Percentiles rank a stretch among this genome's conserved stretches.
Evolutionary conservation across 2,113 vertebrate genomes (phyloP).

Genomic region (Ibidorhyncha struthersii): DNA sequence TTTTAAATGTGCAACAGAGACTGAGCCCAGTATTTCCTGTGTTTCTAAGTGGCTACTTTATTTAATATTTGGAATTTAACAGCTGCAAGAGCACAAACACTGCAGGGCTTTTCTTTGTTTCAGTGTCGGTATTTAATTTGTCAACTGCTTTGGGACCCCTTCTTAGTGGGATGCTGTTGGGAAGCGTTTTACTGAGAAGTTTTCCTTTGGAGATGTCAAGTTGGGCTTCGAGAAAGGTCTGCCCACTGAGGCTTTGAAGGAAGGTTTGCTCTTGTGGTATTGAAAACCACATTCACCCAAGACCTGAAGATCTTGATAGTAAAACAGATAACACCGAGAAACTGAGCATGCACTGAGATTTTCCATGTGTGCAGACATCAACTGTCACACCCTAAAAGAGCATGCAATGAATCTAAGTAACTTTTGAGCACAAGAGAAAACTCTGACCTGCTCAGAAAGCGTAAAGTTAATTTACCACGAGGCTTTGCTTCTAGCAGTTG

Average conservation of each 20-base stretch:
- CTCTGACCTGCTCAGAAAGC: neutral
- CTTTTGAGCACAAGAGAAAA: neutral
- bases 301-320: neutral
- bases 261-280: neutral
- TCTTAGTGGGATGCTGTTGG: neutral
- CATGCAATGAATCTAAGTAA: fast-evolving
- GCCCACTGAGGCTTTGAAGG: neutral
- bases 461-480: neutral
- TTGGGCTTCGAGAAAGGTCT: neutral
- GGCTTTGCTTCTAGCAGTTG: neutral
- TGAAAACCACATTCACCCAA: neutral
- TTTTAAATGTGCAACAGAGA: neutral
- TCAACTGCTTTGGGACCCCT: neutral
- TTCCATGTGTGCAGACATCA: neutral
- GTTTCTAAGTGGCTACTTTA: neutral
- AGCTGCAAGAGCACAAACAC: neutral
- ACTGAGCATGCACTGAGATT: fast-evolving
- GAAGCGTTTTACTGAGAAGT: too few relatives aligned
- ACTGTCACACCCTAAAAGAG: neutral
- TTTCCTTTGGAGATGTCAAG: neutral
- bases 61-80: neutral
- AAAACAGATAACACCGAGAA: neutral
- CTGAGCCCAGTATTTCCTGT: neutral
- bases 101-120: neutral
- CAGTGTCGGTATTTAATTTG: neutral